Conservation (phyloP, 1,140 invertebrate genomes). For the Lamellibrachia luymesi region DNA sequence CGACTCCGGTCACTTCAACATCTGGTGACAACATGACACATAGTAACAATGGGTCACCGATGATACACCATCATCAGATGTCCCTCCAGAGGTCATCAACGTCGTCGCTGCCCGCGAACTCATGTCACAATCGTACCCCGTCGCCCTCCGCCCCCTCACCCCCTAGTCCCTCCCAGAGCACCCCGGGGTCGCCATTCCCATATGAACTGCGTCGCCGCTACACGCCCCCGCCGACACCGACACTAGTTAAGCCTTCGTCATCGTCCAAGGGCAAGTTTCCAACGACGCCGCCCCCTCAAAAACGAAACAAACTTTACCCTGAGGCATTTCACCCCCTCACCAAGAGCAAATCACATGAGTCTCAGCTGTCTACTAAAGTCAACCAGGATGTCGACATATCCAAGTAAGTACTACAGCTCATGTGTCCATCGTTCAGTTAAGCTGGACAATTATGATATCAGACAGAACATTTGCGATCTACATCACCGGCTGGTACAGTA, state of each 20-base stretch:
- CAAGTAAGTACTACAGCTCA: not conserved
- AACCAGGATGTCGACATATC: conserved; percentile 58
- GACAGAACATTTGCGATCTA: too few species aligned
- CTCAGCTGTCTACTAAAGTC: conserved; percentile 67
- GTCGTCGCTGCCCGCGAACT: conserved; percentile 44
- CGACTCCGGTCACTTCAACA: conserved; percentile 30
- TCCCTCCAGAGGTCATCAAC: conserved; percentile 48
- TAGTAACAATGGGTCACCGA: conserved; percentile 37
- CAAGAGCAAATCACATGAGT: conserved; percentile 90
- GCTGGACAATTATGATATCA: too few species aligned
- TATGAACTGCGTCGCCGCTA: conserved; percentile 31
- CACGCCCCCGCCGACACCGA: conserved; percentile 68
- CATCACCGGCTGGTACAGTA: too few species aligned
- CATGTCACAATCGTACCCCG: conserved; percentile 9
- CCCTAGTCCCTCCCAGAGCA: conserved; percentile 44
- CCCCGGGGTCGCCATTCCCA: conserved; percentile 46
- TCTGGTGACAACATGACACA: not conserved
- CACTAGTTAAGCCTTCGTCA: conserved; percentile 47
- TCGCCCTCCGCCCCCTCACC: conserved; percentile 24
- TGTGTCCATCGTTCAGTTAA: too few species aligned
- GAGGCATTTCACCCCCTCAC: conserved; percentile 69
- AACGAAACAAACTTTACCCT: conserved; percentile 62
- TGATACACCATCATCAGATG: conserved; percentile 27
- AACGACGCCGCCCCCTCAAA: conserved; percentile 75
- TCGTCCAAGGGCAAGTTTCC: conserved; percentile 66